Evolutionary conservation across 1,140 invertebrate genomes (phyloP), one percentile per base, ranked within the genome.

Genomic region (Rhopalosiphum padi): DNA sequence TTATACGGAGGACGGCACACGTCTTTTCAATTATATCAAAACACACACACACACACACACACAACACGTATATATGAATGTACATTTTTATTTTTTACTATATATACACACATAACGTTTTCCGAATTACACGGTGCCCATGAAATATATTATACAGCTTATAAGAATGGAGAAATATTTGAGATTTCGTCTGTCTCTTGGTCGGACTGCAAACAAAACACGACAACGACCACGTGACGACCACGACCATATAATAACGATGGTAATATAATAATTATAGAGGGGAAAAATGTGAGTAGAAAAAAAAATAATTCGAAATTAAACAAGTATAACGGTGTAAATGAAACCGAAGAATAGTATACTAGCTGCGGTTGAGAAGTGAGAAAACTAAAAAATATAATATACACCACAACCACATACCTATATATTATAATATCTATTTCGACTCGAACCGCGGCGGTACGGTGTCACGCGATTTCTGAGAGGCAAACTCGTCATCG

Each of bases 111-210:
- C 15, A 87, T n/a, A 30, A 87, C n/a, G 15, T 87, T 87, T 48
- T 46, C 11, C 43, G 23, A 48, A 48, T 87, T 87, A 87, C 85
- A 46, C 85, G 85, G 83, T 85, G 23, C 83, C 23, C 37, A 25
- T 25, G 23, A 41, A 82, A 41, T 37, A 37, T 68, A 68, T 68
- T 68, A 37, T 8, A 83, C 21, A 41, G 37, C 22, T 41, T 48
- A n/a, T 46, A 48, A 46, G 86, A 88, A 88, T 51, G 41, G 25
- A 89, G 11, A 89, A 89, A 89, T 89, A 88, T 51, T 88, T 86
- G 23, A 86, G 23, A 86, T 86, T 51, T 88, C n/a, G 18, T 37
- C 2, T 30, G 46, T n/a, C 7, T 48, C 15, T 77, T 15, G 25
- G 30, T 1, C 1, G 21, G 46, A 87, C 43, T n/a, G 35, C 41